Evolutionary conservation across 2,113 vertebrate genomes (phyloP), one percentile per base, ranked within the genome.

Genomic region (Sander vitreus): DNA sequence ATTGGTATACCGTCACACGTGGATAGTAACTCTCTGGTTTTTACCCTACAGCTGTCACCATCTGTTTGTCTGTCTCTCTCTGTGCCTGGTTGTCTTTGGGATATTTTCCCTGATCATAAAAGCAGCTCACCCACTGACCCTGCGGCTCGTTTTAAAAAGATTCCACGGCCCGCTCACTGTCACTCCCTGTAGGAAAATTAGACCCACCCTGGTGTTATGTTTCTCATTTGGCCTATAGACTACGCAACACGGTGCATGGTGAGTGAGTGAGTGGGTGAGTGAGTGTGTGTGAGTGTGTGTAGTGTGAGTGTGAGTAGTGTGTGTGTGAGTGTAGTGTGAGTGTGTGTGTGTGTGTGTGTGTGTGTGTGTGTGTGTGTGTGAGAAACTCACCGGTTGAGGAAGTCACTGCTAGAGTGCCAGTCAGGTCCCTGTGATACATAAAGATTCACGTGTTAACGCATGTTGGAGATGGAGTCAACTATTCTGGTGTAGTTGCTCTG

Each of bases 341-440:
- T n/a, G n/a, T n/a, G n/a, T 60, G 60, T 25, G 57, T 43, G 50
- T 9, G 18, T 11, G 27, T 5, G 73, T 25, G 57, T 43, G 50
- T 9, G 15, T 10, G 27, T 7, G 73, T 59, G 21, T 60, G 62
- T 25, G 57, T 43, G 50, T 9, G 18, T 10, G 27, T 45, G 57
- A 55, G 47, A 64, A 71, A 94, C 95, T 94, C 86, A 96, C 95
- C 94, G 94, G 86, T 94, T 95, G 72, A 95, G 92, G 91, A 95
- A 94, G 63, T 91, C 93, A 78, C 91, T 94, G 92, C 93, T 94
- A 86, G 95, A 91, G 86, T 89, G 84, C 94, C 94, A 95, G 77
- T 93, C 89, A n/a, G 92, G 81, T 77, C 84, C 95, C 95, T 96
- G 94, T 47, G 92, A 90, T 93, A 93, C 91, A 96, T 91, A 94